Evolutionary conservation across 2,113 vertebrate genomes (phyloP), one percentile per base, ranked within the genome.

Genomic region (Bubalus kerabau): DNA sequence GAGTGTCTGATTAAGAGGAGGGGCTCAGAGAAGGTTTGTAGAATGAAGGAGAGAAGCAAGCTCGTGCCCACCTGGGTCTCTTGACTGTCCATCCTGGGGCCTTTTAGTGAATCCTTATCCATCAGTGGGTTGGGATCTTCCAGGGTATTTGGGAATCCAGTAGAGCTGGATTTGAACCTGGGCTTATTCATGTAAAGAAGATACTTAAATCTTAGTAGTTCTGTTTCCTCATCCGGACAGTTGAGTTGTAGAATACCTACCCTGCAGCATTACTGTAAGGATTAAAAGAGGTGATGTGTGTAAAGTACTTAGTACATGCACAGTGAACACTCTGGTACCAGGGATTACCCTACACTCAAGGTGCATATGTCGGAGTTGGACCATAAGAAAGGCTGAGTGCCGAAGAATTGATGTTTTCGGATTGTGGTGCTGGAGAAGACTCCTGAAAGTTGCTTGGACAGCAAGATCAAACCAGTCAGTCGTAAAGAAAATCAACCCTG

Each of bases 261-360:
- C 46, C 26, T 71, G 2, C 6, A 23, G 30, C 13, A 2, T 60
- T 11, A 30, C 32, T 15, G 2, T 17, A 1, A 32, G 26, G 85
- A 36, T 40, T 16, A 21, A 64, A 81, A n/a, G 71, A 57, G 52
- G 54, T 24, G 2, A 10, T 11, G 16, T 2, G 6, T 40, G 1
- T 26, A 2, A 46, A 14, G 8, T 54, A 5, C n/a, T 56, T 11
- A 26, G 7, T 26, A 2, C 1, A 6, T 8, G 14, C 19, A 10
- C 1, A 8, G 32, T 23, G 57, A 43, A 3, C 1, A 0, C 21
- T 9, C 50, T 52, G 64, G 28, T 24, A 7, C 43, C 23, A 8
- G 11, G 32, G 36, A n/a, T 30, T 7, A 2, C 4, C 8, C 15
- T 40, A 2, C 16, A 17, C 7, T 43, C 1, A 0, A 8, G 28